Evolutionary conservation across 2,113 vertebrate genomes (phyloP).

Genomic region (Lasiurus borealis): DNA sequence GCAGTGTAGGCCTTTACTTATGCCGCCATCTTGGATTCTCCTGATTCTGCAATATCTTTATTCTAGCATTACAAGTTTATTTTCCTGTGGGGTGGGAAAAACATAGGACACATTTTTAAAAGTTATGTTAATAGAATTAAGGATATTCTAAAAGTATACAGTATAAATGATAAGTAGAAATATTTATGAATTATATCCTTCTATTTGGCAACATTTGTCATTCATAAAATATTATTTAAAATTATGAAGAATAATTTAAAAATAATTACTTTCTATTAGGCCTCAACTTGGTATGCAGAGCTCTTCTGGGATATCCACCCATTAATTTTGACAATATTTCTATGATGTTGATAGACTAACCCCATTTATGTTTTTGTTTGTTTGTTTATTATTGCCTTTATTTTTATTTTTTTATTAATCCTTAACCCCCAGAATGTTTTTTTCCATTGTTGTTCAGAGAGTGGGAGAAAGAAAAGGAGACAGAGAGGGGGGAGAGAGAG

Average conservation of each 20-base stretch:
- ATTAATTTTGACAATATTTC: not conserved
- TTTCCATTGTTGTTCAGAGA: too few species aligned
- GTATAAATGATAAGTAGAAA: not conserved
- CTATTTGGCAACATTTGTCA: not conserved
- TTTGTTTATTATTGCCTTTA: too few species aligned
- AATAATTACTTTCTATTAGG: not conserved
- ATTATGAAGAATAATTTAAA: not conserved
- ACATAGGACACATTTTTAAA: not conserved
- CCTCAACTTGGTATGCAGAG: not conserved
- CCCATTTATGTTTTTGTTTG: too few species aligned
- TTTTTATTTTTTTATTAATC: too few species aligned
- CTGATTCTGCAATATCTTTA: too few species aligned
- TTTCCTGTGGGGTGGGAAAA: not conserved
- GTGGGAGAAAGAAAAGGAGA: too few species aligned
- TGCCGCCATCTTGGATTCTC: too few species aligned
- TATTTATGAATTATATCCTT: not conserved
- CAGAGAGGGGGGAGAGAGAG: too few species aligned
- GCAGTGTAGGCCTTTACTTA: too few species aligned
- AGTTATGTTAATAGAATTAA: not conserved
- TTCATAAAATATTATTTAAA: conserved; percentile 22
- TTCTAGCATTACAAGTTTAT: conserved; percentile 37
- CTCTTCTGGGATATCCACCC: not conserved
- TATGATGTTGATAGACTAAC: not conserved
- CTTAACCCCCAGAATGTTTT: too few species aligned
- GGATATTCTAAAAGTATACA: not conserved